Evolutionary conservation across 2,113 vertebrate species (phyloP), one percentile per base, ranked within the genome.

Genomic region (Larimichthys crocea): DNA sequence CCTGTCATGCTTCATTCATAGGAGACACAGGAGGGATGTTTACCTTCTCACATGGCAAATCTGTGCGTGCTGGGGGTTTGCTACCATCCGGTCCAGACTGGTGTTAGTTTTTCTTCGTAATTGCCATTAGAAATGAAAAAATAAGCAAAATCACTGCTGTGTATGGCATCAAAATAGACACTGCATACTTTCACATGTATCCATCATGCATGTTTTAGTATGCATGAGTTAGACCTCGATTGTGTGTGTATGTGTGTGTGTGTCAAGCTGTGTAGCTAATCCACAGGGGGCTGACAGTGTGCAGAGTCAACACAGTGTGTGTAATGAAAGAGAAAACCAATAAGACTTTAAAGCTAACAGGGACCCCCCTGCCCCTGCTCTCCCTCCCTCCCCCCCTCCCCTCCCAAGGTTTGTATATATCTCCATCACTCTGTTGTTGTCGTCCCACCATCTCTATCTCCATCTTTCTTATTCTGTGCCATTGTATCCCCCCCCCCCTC

Each of bases 261-360:
- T 63, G 64, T 40, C 29, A 26, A 40, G 8, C 35, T 40, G 76
- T 46, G 22, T 19, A 64, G 79, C n/a, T 10, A 77, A 76, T 57
- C 79, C 81, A 77, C 61, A 59, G 55, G 61, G 55, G 73, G 56
- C 20, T 0, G 3, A 46, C 48, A 63, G 63, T 82, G 71, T 86
- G 83, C 83, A 31, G 63, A 85, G 83, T 89, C 85, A 84, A 88
- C 82, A 86, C 26, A 42, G 46, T 40, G 42, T 42, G 17, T 71
- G 86, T 82, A 88, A 90, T 75, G 65, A 69, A 87, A 85, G 76
- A 82, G 61, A 74, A 92, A 92, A 85, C 65, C 86, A 87, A 87
- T 86, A 86, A 74, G 62, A 86, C 44, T 52, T 65, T 79, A 78
- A 74, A 81, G 62, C 87, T 81, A 85, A 40, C 57, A 69, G 42